A percentile compares a stretch with the other conserved stretches of the same genome.
These are phyloP conservation scores for Ormia ochracea DNA, from an alignment of 2,888 invertebrate genomes.

Conservation along the genomic window DNA sequence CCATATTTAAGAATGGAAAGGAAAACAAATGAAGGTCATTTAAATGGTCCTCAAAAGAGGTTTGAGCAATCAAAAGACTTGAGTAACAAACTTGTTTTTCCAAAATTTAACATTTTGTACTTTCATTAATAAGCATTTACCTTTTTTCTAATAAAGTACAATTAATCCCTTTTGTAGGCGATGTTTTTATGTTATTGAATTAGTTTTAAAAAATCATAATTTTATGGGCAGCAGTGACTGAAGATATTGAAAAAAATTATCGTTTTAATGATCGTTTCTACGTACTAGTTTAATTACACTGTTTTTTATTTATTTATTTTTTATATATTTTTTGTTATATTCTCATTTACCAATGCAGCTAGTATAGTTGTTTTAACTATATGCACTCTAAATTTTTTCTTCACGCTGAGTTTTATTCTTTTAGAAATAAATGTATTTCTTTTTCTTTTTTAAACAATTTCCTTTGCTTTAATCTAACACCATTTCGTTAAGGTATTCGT, in stretches of 20 bases:
- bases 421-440: background rate
- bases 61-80: constrained; percentile 66
- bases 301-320: no score
- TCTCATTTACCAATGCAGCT: background rate
- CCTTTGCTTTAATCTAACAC: constrained; percentile 29
- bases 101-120: background rate
- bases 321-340: background rate
- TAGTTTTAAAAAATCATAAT: constrained; percentile 25
- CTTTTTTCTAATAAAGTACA: constrained; percentile 21
- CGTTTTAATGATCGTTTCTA: no score
- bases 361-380: constrained; percentile 21
- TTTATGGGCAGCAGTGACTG: background rate
- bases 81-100: constrained; percentile 64
- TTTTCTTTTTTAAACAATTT: constrained; percentile 28
- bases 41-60: background rate
- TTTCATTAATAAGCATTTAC: constrained; percentile 12
- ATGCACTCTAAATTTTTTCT: background rate
- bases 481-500: constrained; percentile 26
- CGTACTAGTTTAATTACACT: no score
- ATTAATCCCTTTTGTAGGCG: constrained; percentile 14
- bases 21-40: constrained; percentile 32
- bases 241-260: background rate
- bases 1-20: constrained; percentile 22
- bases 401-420: background rate
- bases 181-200: background rate